Base-by-base conservation (phyloP, 2,113 vertebrate genomes). In the Malurus alboscapulatus region DNA sequence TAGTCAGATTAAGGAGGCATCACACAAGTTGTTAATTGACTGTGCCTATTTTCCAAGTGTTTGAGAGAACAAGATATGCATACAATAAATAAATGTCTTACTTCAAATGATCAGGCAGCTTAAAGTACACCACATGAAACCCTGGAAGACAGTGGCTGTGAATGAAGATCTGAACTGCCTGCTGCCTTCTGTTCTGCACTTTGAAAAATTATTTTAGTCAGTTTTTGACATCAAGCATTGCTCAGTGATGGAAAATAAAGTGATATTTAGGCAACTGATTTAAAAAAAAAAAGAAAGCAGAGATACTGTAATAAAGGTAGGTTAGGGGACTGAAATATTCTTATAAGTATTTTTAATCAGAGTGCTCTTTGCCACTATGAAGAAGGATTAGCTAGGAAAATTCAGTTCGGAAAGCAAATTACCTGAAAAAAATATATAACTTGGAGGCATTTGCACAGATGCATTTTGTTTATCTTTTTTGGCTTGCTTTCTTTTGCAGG, bases 401-500 rank as follows among this genome's bases (percentile, higher is more conserved):
- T 83, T 54, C 12, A 16, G 8, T 91, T 85, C 25, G 9, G 57
- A 94, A 92, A 67, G 9, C 7, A 11, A 78, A 51, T 80, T 62
- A 38, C 4, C 26, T 83, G 47, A 11, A 62, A 36, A 71, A 74
- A 73, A 7, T 10, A 3, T 30, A 2, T 81, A 74, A 63, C 27
- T 66, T 47, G 9, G 40, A 51, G 50, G 19, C 21, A 25, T 72
- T 89, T 85, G 53, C 62, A 51, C 9, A 68, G 65, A 83, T 76
- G 54, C 7, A 17, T 87, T 84, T 92, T 90, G 17, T 68, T 77
- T 21, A 26, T 81, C n/a, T 90, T 86, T 86, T 24, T 20, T 72
- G 66, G 12, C 25, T 87, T 58, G 0, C 62, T 94, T 93, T 96
- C 8, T 85, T 8, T 97, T 97, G 14, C 65, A 99, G 99, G 99